phyloP scores from a whole-genome alignment of 2,888 invertebrate species.

The Epinotia ramella region DNA sequence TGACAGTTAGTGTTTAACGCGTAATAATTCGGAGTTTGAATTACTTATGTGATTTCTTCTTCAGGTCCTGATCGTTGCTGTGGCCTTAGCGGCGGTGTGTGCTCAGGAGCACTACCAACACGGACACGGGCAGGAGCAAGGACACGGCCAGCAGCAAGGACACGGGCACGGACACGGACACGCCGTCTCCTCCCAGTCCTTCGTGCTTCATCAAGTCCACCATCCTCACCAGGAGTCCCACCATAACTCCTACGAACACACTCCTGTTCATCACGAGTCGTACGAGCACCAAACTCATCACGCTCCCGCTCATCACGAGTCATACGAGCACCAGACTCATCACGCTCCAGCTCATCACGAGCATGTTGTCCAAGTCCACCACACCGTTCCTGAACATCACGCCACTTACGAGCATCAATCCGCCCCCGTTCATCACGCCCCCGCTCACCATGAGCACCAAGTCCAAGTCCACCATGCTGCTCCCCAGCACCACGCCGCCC shows the following conservation, averaged over 20 bases:
- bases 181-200: conserved; percentile 58
- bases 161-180: conserved; percentile 52
- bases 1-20: conserved; percentile 13
- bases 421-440: conserved; percentile 49
- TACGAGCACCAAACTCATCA: conserved; percentile 9
- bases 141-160: conserved; percentile 42
- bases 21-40: not conserved
- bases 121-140: conserved; percentile 47
- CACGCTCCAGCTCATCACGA: conserved; percentile 47
- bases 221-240: conserved; percentile 43
- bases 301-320: conserved; percentile 34
- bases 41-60: conserved; percentile 12
- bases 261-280: conserved; percentile 14
- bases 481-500: conserved; percentile 29
- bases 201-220: conserved; percentile 53
- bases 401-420: conserved; percentile 42
- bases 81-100: conserved; percentile 51
- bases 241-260: conserved; percentile 23
- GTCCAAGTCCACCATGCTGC: conserved; percentile 44
- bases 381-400: conserved; percentile 43
- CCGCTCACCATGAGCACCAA: conserved; percentile 37
- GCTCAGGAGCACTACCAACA: conserved; percentile 57
- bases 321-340: not conserved
- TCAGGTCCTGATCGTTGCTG: conserved; percentile 47
- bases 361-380: conserved; percentile 41